Evolutionary conservation across 2,888 invertebrate species (phyloP).

Genomic region (Scaptomyza caliginosa): DNA sequence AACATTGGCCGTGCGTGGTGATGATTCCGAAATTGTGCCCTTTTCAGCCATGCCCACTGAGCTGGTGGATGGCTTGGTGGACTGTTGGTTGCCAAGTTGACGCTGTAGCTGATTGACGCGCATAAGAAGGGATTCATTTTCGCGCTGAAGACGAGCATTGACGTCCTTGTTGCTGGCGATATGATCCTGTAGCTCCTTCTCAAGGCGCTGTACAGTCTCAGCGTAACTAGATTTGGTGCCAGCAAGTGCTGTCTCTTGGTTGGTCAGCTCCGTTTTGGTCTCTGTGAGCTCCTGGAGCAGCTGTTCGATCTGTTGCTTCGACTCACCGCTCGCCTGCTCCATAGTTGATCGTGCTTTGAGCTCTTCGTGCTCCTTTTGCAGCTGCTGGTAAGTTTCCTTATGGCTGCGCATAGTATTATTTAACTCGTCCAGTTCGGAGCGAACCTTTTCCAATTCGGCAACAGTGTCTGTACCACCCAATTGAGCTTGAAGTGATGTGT

Average conservation of each 20-base stretch:
- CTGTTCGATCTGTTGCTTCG: slow-evolving; percentile 84
- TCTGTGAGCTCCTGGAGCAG: slow-evolving; percentile 85
- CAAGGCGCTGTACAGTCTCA: slow-evolving; percentile 88
- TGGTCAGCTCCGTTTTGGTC: slow-evolving; percentile 84
- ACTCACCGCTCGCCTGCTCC: slow-evolving; percentile 87
- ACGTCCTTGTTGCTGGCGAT: slow-evolving; percentile 86
- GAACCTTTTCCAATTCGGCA: slow-evolving; percentile 84
- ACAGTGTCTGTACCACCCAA: slow-evolving; percentile 67
- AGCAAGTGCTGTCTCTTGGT: slow-evolving; percentile 86
- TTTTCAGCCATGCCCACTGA: slow-evolving; percentile 86
- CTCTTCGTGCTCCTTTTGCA: slow-evolving; percentile 86
- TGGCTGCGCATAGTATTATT: slow-evolving; percentile 80
- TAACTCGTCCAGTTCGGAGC: slow-evolving; percentile 85
- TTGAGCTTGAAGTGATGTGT: slow-evolving; percentile 87
- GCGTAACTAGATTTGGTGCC: slow-evolving; percentile 89
- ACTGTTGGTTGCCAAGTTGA: slow-evolving; percentile 87
- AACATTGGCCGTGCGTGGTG: slow-evolving; percentile 93
- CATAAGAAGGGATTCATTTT: slow-evolving; percentile 89
- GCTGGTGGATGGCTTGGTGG: slow-evolving; percentile 88
- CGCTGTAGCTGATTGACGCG: slow-evolving; percentile 89
- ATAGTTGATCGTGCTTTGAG: slow-evolving; percentile 88
- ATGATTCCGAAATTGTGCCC: slow-evolving; percentile 85
- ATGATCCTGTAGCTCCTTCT: slow-evolving; percentile 89
- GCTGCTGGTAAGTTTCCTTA: slow-evolving; percentile 58
- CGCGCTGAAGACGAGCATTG: slow-evolving; percentile 85